phyloP scores from a whole-genome alignment of 2,797 vertebrate species.

The Pseudochromis fuscus region DNA sequence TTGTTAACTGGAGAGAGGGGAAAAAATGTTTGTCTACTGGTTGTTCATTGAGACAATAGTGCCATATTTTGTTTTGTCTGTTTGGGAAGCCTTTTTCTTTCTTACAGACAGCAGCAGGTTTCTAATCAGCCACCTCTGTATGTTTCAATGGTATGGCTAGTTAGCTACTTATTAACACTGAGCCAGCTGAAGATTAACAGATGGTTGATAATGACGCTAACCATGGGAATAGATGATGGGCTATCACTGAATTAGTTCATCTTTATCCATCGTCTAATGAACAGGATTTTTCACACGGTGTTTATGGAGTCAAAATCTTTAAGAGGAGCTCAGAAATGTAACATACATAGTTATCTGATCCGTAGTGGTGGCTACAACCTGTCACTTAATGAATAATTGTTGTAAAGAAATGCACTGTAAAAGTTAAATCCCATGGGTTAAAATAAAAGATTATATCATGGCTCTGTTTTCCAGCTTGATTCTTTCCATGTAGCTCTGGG shows the following conservation, averaged over 20 bases:
- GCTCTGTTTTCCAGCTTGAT: slow-evolving; percentile 18
- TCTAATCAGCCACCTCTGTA: slow-evolving; percentile 77
- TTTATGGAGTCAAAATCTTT: slow-evolving; percentile 78
- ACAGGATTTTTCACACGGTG: slow-evolving; percentile 69
- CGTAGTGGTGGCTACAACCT: slow-evolving; percentile 83
- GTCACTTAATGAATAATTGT: slow-evolving; percentile 86
- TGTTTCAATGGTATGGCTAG: slow-evolving; percentile 79
- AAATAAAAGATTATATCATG: slow-evolving; percentile 86
- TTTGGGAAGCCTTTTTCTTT: slow-evolving; percentile 72
- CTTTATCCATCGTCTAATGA: slow-evolving; percentile 64
- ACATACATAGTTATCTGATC: slow-evolving; percentile 83
- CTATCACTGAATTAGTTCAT: slow-evolving; percentile 67
- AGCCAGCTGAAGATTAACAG: slow-evolving; percentile 67
- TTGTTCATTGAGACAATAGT: slow-evolving; percentile 81
- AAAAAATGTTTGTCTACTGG: slow-evolving; percentile 75
- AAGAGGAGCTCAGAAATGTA: slow-evolving; percentile 81
- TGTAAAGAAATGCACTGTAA: slow-evolving; percentile 90
- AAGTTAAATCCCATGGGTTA: slow-evolving; percentile 86
- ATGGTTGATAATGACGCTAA: slow-evolving; percentile 55
- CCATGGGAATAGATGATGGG: slow-evolving; percentile 46
- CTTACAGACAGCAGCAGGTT: slow-evolving; percentile 74
- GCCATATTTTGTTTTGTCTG: slow-evolving; percentile 79
- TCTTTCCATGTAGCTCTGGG: background rate
- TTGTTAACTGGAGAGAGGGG: slow-evolving; percentile 31
- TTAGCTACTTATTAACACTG: slow-evolving; percentile 78